Evolutionary conservation across 2,888 invertebrate species (phyloP).

Genomic region (Limnephilus auricula): DNA sequence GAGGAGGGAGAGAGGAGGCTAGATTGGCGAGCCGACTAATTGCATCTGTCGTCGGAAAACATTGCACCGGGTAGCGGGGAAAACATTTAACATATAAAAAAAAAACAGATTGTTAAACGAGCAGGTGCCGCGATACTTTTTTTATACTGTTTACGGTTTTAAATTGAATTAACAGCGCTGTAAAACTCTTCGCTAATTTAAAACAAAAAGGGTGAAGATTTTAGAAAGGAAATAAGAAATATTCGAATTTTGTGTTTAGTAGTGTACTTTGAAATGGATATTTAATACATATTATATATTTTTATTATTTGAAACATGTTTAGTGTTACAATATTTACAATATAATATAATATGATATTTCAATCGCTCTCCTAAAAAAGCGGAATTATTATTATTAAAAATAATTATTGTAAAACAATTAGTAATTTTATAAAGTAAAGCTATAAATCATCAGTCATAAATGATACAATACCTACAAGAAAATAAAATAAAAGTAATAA

Average conservation of each 20-base stretch:
- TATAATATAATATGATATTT: no score
- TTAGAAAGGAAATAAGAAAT: background rate
- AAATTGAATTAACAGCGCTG: background rate
- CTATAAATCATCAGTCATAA: no score
- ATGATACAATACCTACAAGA: no score
- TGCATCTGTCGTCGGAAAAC: conserved; percentile 33
- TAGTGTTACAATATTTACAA: no score
- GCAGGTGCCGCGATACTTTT: background rate
- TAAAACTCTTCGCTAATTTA: background rate
- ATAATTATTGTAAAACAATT: no score
- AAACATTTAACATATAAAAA: conserved; percentile 17
- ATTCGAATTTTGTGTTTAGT: background rate
- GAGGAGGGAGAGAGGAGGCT: background rate
- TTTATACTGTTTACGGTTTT: background rate
- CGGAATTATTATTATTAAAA: no score
- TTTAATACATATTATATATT: no score
- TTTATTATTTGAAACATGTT: no score
- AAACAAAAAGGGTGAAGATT: background rate
- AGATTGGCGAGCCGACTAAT: conserved; percentile 35
- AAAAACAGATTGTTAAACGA: background rate
- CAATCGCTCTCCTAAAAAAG: no score
- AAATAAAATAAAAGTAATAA: no score
- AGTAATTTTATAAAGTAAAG: no score
- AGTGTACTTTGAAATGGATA: background rate
- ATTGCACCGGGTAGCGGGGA: conserved; percentile 23